Evolutionary conservation across 2,888 invertebrate genomes (phyloP), one percentile per base, ranked within the genome.

Genomic region (Drosophila tanythrix): DNA sequence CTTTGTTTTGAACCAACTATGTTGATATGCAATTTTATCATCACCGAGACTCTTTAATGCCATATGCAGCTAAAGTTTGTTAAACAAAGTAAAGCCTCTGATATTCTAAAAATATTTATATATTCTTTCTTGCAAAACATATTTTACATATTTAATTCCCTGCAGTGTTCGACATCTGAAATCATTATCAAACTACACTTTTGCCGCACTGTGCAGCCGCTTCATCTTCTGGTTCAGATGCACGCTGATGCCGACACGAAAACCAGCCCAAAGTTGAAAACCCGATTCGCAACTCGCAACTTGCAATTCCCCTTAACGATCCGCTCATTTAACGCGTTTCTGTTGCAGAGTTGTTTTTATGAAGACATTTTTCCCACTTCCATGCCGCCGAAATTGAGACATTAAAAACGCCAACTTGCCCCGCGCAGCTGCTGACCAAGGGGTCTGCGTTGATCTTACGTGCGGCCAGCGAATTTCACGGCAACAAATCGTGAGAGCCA

Each of bases 251-350:
- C 13, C 66, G 46, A 59, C 52, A 58, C 57, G 55, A 69, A 57
- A 61, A 46, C 52, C 70, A 60, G 72, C 38, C 50, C 13, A 35
- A 78, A 57, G 63, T 38, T 21, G 64, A 62, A 65, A 80, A 77
- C 67, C 51, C 63, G 58, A 66, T 57, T 57, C 57, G 66, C 77
- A 75, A 78, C 74, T 81, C 74, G 73, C 56, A 8, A 18, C 18
- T 38, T 38, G 38, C 81, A 21, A 13, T 85, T 87, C 77, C 79
- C 74, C 79, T 82, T 87, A 82, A 83, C 89, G 88, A 88, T 87
- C 82, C 80, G 88, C 84, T 88, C 89, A 82, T 90, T 91, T 88
- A 88, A 88, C 89, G 89, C 83, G 75, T 88, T 81, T 83, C 68
- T 78, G 85, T 60, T 66, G 76, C 62, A 64, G 53, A 58, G 67